Evolutionary conservation across 2,113 vertebrate genomes (phyloP), one percentile per base, ranked within the genome.

Genomic region (Hyla sarda): DNA sequence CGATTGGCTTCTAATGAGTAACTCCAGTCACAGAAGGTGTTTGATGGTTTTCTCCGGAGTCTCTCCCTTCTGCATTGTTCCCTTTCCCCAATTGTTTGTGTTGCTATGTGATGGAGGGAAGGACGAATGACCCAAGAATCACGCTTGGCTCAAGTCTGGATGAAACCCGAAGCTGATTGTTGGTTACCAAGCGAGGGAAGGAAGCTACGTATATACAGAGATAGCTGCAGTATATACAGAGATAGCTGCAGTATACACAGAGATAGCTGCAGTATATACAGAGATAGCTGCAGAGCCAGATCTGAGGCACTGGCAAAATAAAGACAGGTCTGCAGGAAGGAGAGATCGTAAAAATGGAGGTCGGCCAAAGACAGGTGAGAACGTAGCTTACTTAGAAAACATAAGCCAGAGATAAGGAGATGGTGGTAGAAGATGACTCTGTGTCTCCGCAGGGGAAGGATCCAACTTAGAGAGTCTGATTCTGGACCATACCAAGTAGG

Each of bases 91-190:
- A 86, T 86, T 86, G 84, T 72, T 75, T 37, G 37, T 54, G 88
- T 89, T 89, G 86, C 88, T 87, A 87, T 85, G 88, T 25, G 54
- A 77, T 50, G 60, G 17, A 56, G 77, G 80, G 58, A 54, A 37
- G 83, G 82, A 56, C 17, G 48, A 41, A 71, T 45, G 75, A 19
- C 11, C 79, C 69, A 58, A 76, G 81, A 37, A 82, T 14, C 34
- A 65, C 16, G 19, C 78, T 60, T 60, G 77, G 75, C 83, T 69
- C n/a, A 56, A 50, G 67, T 12, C 25, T 73, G 69, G 8, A 79
- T 32, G 28, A 67, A 74, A 76, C 60, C 54, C 25, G 48, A 62
- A 47, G 65, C 30, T 34, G 5, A 73, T 21, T 73, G 80, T 41
- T 34, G 34, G 83, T 83, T 89, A 79, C 88, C 45, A 86, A 37